Percentiles rank a stretch among this genome's conserved stretches.
phyloP scores from a whole-genome alignment of 2,113 vertebrate genomes.

The Ramphastos sulfuratus region DNA sequence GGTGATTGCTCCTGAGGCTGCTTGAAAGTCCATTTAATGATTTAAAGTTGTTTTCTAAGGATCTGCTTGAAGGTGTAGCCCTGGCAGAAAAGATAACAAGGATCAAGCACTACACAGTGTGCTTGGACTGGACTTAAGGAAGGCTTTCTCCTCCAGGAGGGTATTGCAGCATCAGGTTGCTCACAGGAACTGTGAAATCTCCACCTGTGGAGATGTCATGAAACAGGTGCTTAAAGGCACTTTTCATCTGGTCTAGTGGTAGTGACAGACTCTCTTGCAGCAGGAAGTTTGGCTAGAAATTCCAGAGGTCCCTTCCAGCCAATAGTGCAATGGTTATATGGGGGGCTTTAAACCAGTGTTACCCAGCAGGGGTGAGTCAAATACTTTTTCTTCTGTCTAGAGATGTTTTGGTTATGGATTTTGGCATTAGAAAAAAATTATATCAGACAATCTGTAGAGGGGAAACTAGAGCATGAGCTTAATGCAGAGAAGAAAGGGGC shows the following conservation, averaged over 20 bases:
- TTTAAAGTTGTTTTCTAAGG: background rate
- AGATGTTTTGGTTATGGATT: background rate
- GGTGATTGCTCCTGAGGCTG: background rate
- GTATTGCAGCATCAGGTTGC: background rate
- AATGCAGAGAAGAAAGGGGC: background rate
- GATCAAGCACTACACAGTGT: background rate
- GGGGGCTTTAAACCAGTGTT: background rate
- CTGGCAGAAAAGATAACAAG: background rate
- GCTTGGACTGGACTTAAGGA: background rate
- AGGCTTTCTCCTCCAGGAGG: background rate
- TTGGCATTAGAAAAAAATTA: background rate
- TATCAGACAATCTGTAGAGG: background rate
- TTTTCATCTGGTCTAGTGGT: background rate
- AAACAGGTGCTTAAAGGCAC: background rate
- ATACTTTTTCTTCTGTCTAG: background rate
- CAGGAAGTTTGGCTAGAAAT: background rate
- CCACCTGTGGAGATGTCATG: background rate
- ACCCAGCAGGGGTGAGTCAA: background rate
- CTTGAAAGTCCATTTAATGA: background rate
- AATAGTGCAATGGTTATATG: background rate
- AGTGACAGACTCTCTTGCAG: background rate
- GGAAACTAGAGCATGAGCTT: background rate
- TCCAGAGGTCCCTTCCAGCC: background rate
- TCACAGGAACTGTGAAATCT: background rate
- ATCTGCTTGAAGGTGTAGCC: accelerated